phyloP scores from a whole-genome alignment of 2,113 vertebrate species.

The Crotalus helleri region DNA sequence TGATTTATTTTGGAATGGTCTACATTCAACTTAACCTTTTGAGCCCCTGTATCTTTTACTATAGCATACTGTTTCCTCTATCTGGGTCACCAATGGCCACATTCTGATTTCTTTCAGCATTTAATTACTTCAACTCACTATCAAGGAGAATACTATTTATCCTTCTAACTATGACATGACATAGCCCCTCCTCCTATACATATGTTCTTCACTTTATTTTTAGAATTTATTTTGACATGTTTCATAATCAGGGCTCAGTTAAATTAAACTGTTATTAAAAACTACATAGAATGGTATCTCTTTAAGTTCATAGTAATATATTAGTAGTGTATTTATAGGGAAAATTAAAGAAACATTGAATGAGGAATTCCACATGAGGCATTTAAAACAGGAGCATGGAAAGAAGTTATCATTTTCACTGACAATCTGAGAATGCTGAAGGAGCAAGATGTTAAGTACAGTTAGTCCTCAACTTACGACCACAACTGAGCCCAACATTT shows the following conservation, averaged over 20 bases:
- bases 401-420: background rate
- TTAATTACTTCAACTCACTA: background rate
- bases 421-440: conserved; percentile 1
- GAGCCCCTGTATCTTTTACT: background rate
- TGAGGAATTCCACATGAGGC: background rate
- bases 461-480: too few relatives aligned
- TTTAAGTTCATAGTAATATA: background rate
- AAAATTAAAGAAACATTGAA: background rate
- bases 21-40: background rate
- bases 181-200: background rate
- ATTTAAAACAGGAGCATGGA: background rate
- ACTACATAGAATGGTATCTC: background rate
- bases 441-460: background rate
- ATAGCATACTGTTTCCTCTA: background rate
- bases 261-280: background rate
- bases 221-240: background rate
- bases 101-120: background rate
- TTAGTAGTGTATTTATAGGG: background rate
- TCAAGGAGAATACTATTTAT: background rate
- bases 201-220: background rate
- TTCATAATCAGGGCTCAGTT: background rate
- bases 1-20: background rate
- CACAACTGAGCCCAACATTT: too few relatives aligned
- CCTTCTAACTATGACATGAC: background rate
- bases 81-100: background rate